Conservation (phyloP, 2,113 vertebrate species). For the Gnathonemus longibarbis region DNA sequence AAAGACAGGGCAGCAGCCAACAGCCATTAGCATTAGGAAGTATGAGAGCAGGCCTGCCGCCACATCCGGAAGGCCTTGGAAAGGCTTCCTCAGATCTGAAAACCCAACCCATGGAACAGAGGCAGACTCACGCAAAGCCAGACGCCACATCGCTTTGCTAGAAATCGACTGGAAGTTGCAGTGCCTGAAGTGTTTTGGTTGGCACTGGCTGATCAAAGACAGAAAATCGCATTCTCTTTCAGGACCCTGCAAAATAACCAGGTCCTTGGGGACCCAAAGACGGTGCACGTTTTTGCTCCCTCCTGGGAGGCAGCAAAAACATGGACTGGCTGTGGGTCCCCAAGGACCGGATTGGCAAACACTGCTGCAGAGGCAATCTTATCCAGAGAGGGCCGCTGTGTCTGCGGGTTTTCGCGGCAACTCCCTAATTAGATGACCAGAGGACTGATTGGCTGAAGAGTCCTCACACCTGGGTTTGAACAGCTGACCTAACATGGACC, state of each 20-base stretch:
- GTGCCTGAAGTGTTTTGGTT: neutral
- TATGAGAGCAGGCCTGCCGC: slow-evolving; percentile 8
- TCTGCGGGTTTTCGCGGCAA: too few relatives aligned
- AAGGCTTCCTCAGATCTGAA: neutral
- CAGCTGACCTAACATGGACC: too few relatives aligned
- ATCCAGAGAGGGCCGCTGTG: too few relatives aligned
- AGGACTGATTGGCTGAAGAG: too few relatives aligned
- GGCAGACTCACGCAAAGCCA: neutral
- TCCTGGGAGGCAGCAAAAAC: too few relatives aligned
- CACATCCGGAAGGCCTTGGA: slow-evolving; percentile 41
- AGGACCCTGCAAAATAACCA: neutral
- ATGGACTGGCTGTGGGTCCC: too few relatives aligned
- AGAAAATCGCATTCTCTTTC: neutral
- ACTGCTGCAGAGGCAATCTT: too few relatives aligned
- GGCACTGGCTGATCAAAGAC: neutral
- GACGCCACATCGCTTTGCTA: neutral
- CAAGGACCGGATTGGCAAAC: too few relatives aligned
- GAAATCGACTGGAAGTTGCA: neutral
- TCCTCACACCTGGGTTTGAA: too few relatives aligned
- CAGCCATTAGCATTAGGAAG: slow-evolving; percentile 26
- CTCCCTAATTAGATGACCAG: too few relatives aligned
- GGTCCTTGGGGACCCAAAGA: too few relatives aligned
- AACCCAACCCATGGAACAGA: neutral
- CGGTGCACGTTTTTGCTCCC: too few relatives aligned
- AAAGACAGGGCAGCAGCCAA: neutral